Percentiles rank a stretch among this genome's conserved stretches.
phyloP scores from a whole-genome alignment of 2,888 invertebrate species.

The Halocaridina rubra region DNA sequence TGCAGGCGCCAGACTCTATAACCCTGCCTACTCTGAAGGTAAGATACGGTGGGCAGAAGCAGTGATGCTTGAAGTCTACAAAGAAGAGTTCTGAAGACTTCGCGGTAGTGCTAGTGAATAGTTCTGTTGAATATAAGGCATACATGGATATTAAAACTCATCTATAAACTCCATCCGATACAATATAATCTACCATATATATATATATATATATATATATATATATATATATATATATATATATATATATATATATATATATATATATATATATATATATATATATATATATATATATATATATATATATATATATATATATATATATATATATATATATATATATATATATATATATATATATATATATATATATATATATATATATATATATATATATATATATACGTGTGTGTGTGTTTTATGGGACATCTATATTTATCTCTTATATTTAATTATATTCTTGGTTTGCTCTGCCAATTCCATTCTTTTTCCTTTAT shows the following conservation, averaged over 20 bases:
- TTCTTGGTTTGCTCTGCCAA: too few relatives aligned
- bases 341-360: not conserved
- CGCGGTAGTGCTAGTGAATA: too few relatives aligned
- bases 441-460: too few relatives aligned
- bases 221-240: not conserved
- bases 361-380: not conserved
- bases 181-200: not conserved
- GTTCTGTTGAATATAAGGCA: too few relatives aligned
- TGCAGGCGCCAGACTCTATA: too few relatives aligned
- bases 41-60: too few relatives aligned
- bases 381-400: not conserved
- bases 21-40: too few relatives aligned
- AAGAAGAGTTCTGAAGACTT: too few relatives aligned
- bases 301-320: not conserved
- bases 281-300: not conserved
- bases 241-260: not conserved
- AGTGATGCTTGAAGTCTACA: too few relatives aligned
- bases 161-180: too few relatives aligned
- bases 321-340: not conserved
- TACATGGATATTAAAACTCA: too few relatives aligned
- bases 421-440: not conserved
- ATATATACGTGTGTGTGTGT: not conserved
- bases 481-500: too few relatives aligned
- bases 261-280: not conserved
- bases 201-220: not conserved